Evolutionary conservation across 2,888 invertebrate genomes (phyloP), one percentile per base, ranked within the genome.

Genomic region (Ditula angustiorana): DNA sequence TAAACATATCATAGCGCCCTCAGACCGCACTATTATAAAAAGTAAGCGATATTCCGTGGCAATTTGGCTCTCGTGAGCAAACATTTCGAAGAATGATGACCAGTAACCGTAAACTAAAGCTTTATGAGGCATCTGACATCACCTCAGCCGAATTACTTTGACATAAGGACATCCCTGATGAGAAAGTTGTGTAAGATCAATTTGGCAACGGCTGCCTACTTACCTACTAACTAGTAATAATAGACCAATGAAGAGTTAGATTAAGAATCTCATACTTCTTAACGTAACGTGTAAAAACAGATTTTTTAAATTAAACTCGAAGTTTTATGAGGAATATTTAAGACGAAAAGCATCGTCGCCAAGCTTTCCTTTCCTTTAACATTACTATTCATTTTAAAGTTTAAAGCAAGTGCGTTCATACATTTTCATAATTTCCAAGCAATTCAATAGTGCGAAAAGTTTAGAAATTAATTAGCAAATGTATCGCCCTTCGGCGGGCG

Each of bases 21-120:
- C 44, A 33, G 35, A 26, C 23, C 37, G 26, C 16, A 13, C 44
- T 11, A 19, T 33, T 28, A 19, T 47, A 47, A 55, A 37, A 26
- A 52, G 21, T 61, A 61, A 55, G 53, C 46, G 37, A 47, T 47
- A 47, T 58, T 35, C 35, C 21, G 21, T 8, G 19, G 50, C 50
- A 16, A 50, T 63, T 58, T 58, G 52, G 52, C 19, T 52, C 44
- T 58, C 26, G 33, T 52, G 41, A 30, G 24, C 52, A 52, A 52
- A 63, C 46, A 63, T 57, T 63, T 58, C 35, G 37, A 50, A 16
- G 57, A 52, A 26, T 44, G 52, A 52, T 63, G 35, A 44, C 52
- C 44, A 37, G 62, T 56, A 56, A 52, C 52, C 63, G 58, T 63
- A 52, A 58, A 58, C 30, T 50, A 58, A 41, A 52, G 49, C 41